Percentiles rank a stretch among this genome's conserved stretches.
Evolutionary conservation across 2,113 vertebrate species (phyloP).

Genomic region (Stegastes partitus): DNA sequence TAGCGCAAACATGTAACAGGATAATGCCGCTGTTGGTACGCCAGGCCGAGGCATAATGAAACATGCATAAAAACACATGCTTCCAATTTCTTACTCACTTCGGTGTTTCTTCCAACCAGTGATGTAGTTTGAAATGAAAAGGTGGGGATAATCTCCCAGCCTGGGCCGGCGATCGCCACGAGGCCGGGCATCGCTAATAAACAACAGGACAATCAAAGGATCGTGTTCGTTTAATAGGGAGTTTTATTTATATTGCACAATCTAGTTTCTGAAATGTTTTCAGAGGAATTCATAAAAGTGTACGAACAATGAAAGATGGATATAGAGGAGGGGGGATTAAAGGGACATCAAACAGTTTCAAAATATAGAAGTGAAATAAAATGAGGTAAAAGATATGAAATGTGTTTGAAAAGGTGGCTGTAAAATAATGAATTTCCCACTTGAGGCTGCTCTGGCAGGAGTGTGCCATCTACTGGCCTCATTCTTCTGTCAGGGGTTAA

Average conservation of each 20-base stretch:
- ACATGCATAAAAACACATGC: constrained; percentile 62
- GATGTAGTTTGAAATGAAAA: constrained; percentile 52
- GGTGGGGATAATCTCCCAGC: constrained; percentile 42
- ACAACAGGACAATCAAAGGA: constrained; percentile 23
- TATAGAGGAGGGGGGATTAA: neutral
- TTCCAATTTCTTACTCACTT: constrained; percentile 68
- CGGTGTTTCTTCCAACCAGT: constrained; percentile 40
- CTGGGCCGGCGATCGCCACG: neutral
- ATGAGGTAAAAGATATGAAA: constrained; percentile 17
- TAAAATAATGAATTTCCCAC: constrained; percentile 26
- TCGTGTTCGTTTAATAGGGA: neutral
- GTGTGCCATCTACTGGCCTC: neutral
- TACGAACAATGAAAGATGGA: neutral
- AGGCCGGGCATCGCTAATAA: constrained; percentile 40
- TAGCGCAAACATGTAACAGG: constrained; percentile 52
- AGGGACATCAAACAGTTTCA: neutral
- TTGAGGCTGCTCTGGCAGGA: neutral
- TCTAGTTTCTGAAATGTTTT: constrained; percentile 4
- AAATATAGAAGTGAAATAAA: neutral
- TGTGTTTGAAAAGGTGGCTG: constrained; percentile 10
- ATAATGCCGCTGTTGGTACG: constrained; percentile 52
- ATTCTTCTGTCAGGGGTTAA: neutral
- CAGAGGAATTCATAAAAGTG: constrained; percentile 29
- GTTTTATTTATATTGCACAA: neutral
- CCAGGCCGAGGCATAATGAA: constrained; percentile 61